Evolutionary conservation across 2,113 vertebrate species (phyloP), one percentile per base, ranked within the genome.

Genomic region (Illadopsis cleaveri): DNA sequence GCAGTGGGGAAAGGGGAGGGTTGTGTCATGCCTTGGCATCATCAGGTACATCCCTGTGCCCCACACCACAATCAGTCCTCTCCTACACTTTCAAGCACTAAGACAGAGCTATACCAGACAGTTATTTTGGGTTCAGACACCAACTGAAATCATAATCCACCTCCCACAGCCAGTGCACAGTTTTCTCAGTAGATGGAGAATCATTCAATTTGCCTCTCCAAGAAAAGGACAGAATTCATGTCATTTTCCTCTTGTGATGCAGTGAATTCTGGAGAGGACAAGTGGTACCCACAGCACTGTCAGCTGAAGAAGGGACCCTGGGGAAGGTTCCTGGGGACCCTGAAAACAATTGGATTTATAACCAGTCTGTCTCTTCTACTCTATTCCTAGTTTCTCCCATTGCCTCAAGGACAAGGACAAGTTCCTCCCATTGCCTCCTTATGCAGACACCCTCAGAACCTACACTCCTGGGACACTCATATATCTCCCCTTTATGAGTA

Each of bases 401-500:
- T 54, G 42, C 15, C 31, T 75, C 60, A 45, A 66, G 13, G 42
- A 40, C 28, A 45, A 45, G 10, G 44, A 45, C 44, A 45, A 47
- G 7, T 19, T 75, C 77, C 71, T 71, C 33, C 51, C 12, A 24
- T 17, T 54, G 45, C 4, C 2, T 45, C 20, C 30, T 54, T 11
- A 50, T 4, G 5, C 1, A 1, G 17, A 53, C 16, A 30, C 7
- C 24, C 28, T 57, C n/a, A 70, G 57, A 23, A 53, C 28, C 35
- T 7, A 6, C 9, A 8, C 10, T 73, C 5, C 37, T 20, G 54
- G 10, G 48, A 45, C 38, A 69, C 7, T 30, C 16, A 6, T 4
- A 1, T 6, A 13, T 8, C 12, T 80, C 20, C 5, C 4, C 28
- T 68, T 53, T 11, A 5, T 6, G 15, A 11, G 31, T 9, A 1